Percentiles rank a stretch among this genome's conserved stretches.
phyloP scores from a whole-genome alignment of 2,113 vertebrate genomes.

The Ceyx margarethae region DNA sequence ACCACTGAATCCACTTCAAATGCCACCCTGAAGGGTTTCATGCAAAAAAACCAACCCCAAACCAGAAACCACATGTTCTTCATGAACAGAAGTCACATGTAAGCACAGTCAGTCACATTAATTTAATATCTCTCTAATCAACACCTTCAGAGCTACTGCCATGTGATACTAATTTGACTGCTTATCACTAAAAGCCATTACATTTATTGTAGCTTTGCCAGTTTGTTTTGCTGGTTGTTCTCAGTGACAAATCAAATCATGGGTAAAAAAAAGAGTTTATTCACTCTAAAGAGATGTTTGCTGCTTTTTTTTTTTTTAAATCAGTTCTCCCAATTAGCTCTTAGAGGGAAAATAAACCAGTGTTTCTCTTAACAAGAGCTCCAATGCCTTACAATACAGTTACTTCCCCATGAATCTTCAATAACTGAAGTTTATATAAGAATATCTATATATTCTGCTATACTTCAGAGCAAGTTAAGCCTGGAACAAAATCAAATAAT shows the following conservation, averaged over 20 bases:
- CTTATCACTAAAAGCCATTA: not conserved
- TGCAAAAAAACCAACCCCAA: too few relatives aligned
- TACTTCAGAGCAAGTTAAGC: not conserved
- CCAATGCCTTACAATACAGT: not conserved
- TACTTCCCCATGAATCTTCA: not conserved
- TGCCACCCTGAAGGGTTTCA: not conserved
- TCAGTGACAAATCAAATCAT: rapidly evolving
- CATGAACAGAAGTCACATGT: not conserved
- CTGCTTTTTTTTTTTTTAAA: not conserved
- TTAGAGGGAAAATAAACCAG: not conserved
- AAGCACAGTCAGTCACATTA: not conserved
- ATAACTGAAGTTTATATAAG: not conserved
- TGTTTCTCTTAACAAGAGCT: not conserved
- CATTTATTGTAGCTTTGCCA: not conserved
- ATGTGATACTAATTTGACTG: not conserved
- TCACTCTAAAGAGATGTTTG: not conserved
- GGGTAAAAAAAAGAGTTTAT: not conserved
- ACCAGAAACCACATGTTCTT: not conserved
- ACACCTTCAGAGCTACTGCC: not conserved
- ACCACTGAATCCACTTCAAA: not conserved
- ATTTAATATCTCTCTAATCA: not conserved
- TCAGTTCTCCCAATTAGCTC: not conserved
- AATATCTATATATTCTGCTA: not conserved
- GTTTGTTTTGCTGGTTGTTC: not conserved
- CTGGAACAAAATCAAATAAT: not conserved